phyloP scores from a whole-genome alignment of 2,797 vertebrate species.

The Smutsia gigantea region DNA sequence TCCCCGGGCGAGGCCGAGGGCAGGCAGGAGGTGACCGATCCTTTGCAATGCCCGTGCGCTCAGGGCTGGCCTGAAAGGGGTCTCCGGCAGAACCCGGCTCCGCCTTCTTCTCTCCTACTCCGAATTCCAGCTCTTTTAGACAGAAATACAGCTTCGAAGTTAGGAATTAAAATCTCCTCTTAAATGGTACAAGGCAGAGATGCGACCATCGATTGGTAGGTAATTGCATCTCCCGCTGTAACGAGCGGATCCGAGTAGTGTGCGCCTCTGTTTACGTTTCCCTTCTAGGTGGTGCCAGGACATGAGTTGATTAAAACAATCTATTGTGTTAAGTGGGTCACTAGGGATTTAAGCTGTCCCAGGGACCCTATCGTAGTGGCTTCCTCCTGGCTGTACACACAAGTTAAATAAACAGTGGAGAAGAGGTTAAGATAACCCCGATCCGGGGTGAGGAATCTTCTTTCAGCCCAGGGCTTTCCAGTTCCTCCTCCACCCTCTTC shows the following conservation, averaged over 20 bases:
- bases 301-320: conserved; percentile 72
- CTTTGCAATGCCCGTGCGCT: background rate
- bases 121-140: background rate
- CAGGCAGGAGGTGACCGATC: background rate
- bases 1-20: background rate
- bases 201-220: conserved; percentile 51
- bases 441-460: conserved; percentile 53
- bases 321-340: conserved; percentile 75
- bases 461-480: conserved; percentile 59
- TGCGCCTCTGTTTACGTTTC: conserved; percentile 71
- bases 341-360: conserved; percentile 62
- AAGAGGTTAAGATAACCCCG: conserved; percentile 78
- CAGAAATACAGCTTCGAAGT: conserved; percentile 53
- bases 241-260: conserved; percentile 60
- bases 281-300: conserved; percentile 68
- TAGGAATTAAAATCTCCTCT: conserved; percentile 68
- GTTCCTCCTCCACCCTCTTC: too few relatives aligned
- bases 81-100: background rate
- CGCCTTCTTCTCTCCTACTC: background rate
- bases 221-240: conserved; percentile 68
- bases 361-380: conserved; percentile 55
- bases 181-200: conserved; percentile 18
- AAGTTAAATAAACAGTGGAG: conserved; percentile 76
- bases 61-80: background rate
- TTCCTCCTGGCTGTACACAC: conserved; percentile 66